Conservation (phyloP, 2,113 vertebrate species). For the Larimichthys crocea region DNA sequence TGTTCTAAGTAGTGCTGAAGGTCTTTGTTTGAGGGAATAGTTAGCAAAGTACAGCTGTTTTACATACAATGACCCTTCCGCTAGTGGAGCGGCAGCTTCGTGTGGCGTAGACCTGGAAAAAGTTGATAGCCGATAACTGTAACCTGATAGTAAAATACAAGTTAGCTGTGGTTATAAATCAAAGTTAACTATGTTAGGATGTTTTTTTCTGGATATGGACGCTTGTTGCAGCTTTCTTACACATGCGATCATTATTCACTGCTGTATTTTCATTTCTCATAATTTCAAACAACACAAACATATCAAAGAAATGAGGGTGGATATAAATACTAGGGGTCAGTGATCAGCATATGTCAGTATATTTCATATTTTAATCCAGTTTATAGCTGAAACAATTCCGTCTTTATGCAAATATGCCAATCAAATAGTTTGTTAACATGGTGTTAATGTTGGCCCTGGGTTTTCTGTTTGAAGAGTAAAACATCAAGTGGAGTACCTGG, state of each 20-base stretch:
- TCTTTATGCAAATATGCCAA: neutral
- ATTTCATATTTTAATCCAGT: neutral
- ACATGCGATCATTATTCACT: neutral
- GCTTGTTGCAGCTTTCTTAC: neutral
- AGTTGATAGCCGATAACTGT: neutral
- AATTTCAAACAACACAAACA: neutral
- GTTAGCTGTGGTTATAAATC: neutral
- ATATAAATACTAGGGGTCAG: neutral
- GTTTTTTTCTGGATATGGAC: neutral
- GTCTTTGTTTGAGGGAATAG: slow-evolving; percentile 66
- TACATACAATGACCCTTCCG: slow-evolving; percentile 66
- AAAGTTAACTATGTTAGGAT: neutral
- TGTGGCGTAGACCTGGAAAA: neutral
- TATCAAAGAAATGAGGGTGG: neutral
- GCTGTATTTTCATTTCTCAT: neutral
- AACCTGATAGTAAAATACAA: neutral
- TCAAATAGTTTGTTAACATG: neutral
- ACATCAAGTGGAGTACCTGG: slow-evolving; percentile 98
- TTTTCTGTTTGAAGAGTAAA: slow-evolving; percentile 87
- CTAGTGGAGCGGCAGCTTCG: neutral
- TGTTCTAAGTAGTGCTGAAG: slow-evolving; percentile 53
- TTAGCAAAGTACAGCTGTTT: slow-evolving; percentile 40
- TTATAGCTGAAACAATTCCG: neutral
- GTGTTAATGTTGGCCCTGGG: neutral
- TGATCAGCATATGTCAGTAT: neutral